A percentile compares a stretch with the other conserved stretches of the same genome.
These are phyloP conservation scores for Lysiphlebus fabarum DNA, from an alignment of 1,140 invertebrate species.

Conservation along the genomic window DNA sequence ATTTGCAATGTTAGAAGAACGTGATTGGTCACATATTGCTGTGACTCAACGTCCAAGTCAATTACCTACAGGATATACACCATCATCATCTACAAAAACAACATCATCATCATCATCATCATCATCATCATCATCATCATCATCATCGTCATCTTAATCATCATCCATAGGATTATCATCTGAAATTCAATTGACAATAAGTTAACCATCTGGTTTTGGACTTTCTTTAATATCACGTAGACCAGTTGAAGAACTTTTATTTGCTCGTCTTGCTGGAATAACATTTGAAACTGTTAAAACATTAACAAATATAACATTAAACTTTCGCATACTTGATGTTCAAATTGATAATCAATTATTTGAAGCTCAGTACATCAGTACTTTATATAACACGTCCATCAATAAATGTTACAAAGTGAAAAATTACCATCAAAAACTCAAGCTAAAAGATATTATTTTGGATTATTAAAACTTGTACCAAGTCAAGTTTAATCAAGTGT, in stretches of 20 bases:
- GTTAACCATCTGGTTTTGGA: conserved; percentile 70
- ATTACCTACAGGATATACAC: conserved; percentile 44
- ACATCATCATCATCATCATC: no score
- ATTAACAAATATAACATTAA: conserved; percentile 60
- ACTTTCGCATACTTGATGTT: conserved; percentile 73
- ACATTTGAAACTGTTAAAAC: no score
- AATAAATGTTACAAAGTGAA: conserved; percentile 65
- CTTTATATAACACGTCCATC: no score
- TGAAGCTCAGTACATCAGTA: conserved; percentile 78
- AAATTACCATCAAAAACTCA: conserved; percentile 68
- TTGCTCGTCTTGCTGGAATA: no score
- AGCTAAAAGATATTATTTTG: conserved; percentile 81
- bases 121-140: no score
- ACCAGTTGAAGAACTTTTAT: conserved; percentile 82
- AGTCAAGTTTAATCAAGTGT: no score
- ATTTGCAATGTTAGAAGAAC: conserved; percentile 56
- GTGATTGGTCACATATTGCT: conserved; percentile 59
- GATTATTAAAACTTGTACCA: no score
- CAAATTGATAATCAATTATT: conserved; percentile 89
- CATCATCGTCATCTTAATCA: no score
- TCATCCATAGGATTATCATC: no score
- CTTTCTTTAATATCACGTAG: conserved; percentile 79
- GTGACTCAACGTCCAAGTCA: conserved; percentile 54
- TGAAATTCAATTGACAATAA: conserved; percentile 63
- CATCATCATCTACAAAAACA: no score